phyloP scores from a whole-genome alignment of 2,113 vertebrate species.

The Hystrix cristata region DNA sequence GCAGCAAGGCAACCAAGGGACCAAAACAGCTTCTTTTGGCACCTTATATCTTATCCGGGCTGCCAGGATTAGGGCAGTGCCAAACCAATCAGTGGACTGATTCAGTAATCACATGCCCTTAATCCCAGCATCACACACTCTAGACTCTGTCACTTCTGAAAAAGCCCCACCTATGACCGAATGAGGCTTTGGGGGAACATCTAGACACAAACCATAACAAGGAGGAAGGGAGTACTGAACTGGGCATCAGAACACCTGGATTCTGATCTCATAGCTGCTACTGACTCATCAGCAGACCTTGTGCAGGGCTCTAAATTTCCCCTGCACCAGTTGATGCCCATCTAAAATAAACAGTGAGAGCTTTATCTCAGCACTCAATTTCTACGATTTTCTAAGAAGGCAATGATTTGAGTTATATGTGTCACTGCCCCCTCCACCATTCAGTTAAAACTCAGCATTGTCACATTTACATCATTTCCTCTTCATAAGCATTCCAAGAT shows the following conservation, averaged over 20 bases:
- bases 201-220: not conserved
- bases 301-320: not conserved
- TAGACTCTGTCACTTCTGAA: too few relatives aligned
- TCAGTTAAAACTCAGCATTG: not conserved
- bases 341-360: constrained; percentile 21
- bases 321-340: not conserved
- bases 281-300: not conserved
- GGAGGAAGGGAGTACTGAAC: not conserved
- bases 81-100: too few relatives aligned
- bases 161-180: too few relatives aligned
- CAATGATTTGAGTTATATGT: not conserved
- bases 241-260: not conserved
- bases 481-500: not conserved
- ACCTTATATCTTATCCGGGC: too few relatives aligned
- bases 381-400: constrained; percentile 50
- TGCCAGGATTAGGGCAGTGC: too few relatives aligned
- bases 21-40: too few relatives aligned
- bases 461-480: not conserved
- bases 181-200: too few relatives aligned
- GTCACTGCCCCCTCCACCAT: not conserved
- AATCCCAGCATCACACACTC: too few relatives aligned
- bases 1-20: too few relatives aligned
- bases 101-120: too few relatives aligned
- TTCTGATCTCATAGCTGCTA: not conserved
- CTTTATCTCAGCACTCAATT: not conserved